A percentile compares a stretch with the other conserved stretches of the same genome.
Evolutionary conservation across 2,888 invertebrate genomes (phyloP).

Genomic region (Serripes groenlandicus): DNA sequence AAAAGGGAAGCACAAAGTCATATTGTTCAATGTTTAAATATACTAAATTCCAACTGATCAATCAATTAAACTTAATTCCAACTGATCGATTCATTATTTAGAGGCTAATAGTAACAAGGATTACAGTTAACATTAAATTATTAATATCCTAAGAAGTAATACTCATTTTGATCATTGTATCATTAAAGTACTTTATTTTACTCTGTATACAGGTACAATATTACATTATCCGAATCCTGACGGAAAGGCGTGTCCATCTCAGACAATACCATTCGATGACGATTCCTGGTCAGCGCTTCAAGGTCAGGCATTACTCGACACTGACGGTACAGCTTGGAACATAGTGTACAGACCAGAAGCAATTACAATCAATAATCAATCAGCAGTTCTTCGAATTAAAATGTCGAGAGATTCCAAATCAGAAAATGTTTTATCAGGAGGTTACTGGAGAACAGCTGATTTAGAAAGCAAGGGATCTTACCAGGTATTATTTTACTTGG

Average conservation of each 20-base stretch:
- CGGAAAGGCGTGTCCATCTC: conserved; percentile 44
- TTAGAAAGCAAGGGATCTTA: conserved; percentile 20
- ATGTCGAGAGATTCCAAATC: conserved; percentile 38
- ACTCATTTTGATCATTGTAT: too few relatives aligned
- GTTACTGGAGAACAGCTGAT: conserved; percentile 28
- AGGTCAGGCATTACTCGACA: conserved; percentile 16
- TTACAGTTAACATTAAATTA: too few relatives aligned
- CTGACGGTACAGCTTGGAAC: conserved; percentile 22
- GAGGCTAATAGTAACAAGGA: too few relatives aligned
- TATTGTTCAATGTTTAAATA: too few relatives aligned
- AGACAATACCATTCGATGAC: conserved; percentile 27
- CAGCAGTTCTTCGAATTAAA: conserved; percentile 29
- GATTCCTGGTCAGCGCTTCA: conserved; percentile 32
- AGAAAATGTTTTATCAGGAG: conserved; percentile 17
- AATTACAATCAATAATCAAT: conserved; percentile 16
- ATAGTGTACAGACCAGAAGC: conserved; percentile 15
- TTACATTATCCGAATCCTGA: conserved; percentile 40
- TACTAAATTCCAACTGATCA: too few relatives aligned
- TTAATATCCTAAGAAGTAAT: too few relatives aligned
- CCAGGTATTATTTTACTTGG: conserved; percentile 17
- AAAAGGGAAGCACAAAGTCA: too few relatives aligned
- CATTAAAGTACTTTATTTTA: too few relatives aligned
- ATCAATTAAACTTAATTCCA: too few relatives aligned
- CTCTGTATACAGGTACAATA: conserved; percentile 48
- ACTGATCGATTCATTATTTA: too few relatives aligned